phyloP scores from a whole-genome alignment of 2,113 vertebrate genomes.

The Falcunculus frontatus region DNA sequence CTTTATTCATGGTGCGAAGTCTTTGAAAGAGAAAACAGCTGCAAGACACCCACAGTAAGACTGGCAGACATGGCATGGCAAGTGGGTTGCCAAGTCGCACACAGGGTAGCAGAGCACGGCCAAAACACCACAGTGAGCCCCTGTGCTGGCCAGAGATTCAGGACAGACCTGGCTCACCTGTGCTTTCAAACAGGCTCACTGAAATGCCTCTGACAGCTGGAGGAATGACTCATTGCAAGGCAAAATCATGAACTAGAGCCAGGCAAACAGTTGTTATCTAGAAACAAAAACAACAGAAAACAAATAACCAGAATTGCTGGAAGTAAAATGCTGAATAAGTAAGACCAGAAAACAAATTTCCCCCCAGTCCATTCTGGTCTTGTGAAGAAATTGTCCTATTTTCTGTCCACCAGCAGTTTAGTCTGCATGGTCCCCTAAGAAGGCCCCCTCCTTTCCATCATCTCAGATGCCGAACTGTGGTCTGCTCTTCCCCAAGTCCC shows the following conservation, averaged over 20 bases:
- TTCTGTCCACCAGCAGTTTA: background rate
- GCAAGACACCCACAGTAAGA: background rate
- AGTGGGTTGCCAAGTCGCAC: background rate
- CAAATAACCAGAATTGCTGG: background rate
- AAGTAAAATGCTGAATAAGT: background rate
- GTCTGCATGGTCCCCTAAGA: background rate
- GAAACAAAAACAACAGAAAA: background rate
- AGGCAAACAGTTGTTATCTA: background rate
- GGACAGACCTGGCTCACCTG: background rate
- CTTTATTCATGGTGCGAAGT: background rate
- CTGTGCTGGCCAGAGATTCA: background rate
- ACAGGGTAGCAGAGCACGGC: background rate
- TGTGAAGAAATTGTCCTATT: background rate
- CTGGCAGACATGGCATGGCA: accelerated
- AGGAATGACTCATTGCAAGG: background rate
- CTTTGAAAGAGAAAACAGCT: background rate
- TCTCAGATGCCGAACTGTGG: background rate
- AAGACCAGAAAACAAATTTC: background rate
- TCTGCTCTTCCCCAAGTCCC: background rate
- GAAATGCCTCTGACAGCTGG: background rate
- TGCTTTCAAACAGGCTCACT: background rate
- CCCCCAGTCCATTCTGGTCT: background rate
- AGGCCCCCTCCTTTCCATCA: background rate
- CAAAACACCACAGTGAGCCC: background rate
- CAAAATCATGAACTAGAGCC: background rate